Base-by-base conservation (phyloP, 1,140 invertebrate species). In the Leucophenga varia region DNA sequence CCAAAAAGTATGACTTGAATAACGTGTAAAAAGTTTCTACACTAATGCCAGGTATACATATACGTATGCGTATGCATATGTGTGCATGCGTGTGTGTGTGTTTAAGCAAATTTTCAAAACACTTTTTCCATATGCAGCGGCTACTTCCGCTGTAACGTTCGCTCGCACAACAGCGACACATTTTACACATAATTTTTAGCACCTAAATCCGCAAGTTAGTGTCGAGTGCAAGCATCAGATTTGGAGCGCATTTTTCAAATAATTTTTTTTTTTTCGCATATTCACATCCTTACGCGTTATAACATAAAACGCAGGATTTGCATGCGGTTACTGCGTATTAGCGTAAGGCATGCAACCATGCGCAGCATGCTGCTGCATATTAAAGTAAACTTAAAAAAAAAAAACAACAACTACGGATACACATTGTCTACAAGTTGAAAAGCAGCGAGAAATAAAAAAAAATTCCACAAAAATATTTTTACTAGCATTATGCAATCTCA, bases 141-240 rank as follows among this genome's bases (percentile, higher is more conserved):
- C 44, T 21, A 21, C 31, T 28, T 42, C 30, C 43, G 54, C 43
- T 36, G 37, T 31, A 28, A 28, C 28, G 28, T 55, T 20, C 34
- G 36, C 42, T 13, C 9, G 40, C 36, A 22, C 14, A 14, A 32
- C 45, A 10, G 55, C 65, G 61, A 65, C 61, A 65, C 61, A 65
- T 65, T 65, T 65, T 65, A 56, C 61, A 65, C 61, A 65, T 65
- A 65, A 65, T 65, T 65, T 65, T 65, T 63, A 67, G 59, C 61
- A 65, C 61, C 63, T 61, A 65, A 65, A 65, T 65, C 61, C 61
- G 61, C 63, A 65, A 65, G 63, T 65, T 65, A 10, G 22, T 25
- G 5, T 25, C 22, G 22, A 67, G 61, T 59, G 61, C 61, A 52
- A 46, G 52, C 61, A 65, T 65, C 61, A 67, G 61, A 65, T 65